These are phyloP conservation scores for Sebastes kiyomatsui DNA, from an alignment of 2,797 vertebrate genomes.

Conservation along the genomic window DNA sequence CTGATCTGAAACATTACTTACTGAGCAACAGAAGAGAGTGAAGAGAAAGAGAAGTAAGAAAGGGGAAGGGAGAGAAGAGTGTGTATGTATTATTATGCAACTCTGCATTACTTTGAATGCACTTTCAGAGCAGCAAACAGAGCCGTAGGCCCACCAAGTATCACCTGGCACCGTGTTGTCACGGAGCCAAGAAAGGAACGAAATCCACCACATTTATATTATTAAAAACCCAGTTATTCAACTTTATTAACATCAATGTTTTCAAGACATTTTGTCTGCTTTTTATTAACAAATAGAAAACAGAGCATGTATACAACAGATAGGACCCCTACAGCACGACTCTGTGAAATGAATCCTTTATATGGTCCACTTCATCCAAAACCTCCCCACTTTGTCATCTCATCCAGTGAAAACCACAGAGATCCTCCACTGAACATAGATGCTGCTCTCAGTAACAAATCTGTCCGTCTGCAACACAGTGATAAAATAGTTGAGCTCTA, in stretches of 20 bases:
- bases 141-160: not conserved
- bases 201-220: slow-evolving; percentile 58
- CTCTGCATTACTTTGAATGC: not conserved
- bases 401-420: slow-evolving; percentile 72
- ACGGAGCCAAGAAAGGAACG: slow-evolving; percentile 2
- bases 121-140: not conserved
- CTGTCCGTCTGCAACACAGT: slow-evolving; percentile 77
- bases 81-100: not conserved
- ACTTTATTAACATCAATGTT: slow-evolving; percentile 96
- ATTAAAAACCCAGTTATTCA: slow-evolving; percentile 91
- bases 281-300: slow-evolving; percentile 96
- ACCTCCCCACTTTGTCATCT: slow-evolving; percentile 77
- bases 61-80: not conserved
- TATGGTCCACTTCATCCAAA: slow-evolving; percentile 81
- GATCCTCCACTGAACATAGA: slow-evolving; percentile 82
- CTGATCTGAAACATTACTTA: not conserved
- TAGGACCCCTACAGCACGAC: slow-evolving; percentile 89
- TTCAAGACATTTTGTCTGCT: slow-evolving; percentile 69
- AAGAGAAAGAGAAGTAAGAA: not conserved
- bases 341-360: slow-evolving; percentile 90
- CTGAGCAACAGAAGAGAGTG: not conserved
- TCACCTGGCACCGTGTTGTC: not conserved
- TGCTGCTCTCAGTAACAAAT: slow-evolving; percentile 63
- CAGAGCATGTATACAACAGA: slow-evolving; percentile 92
- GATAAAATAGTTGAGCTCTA: slow-evolving; percentile 79